Conservation (phyloP, 2,888 invertebrate genomes). For the Vanessa cardui region DNA sequence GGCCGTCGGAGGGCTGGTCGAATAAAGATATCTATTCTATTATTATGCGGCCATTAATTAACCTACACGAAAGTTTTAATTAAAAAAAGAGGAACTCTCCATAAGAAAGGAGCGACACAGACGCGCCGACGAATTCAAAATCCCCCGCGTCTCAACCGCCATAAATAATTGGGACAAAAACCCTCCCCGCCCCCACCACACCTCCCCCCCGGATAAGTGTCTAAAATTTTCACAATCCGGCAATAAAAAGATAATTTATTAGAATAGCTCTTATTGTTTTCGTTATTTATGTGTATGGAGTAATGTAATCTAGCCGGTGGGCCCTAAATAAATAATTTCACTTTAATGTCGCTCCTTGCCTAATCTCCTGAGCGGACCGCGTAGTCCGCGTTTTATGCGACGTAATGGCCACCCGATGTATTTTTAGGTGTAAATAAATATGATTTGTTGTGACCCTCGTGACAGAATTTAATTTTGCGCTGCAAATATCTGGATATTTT, state of each 20-base stretch:
- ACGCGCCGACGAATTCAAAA: conserved; percentile 75
- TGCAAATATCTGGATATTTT: conserved; percentile 77
- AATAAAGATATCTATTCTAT: conserved; percentile 52
- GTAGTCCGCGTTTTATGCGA: conserved; percentile 70
- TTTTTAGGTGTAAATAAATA: conserved; percentile 83
- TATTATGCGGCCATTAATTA: conserved; percentile 73
- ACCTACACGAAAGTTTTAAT: conserved; percentile 79
- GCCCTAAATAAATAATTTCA: conserved; percentile 83
- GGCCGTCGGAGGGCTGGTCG: conserved; percentile 33
- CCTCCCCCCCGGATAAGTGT: conserved; percentile 76
- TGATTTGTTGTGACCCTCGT: conserved; percentile 80
- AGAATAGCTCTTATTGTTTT: conserved; percentile 83
- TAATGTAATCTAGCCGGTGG: conserved; percentile 81
- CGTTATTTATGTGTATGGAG: conserved; percentile 83
- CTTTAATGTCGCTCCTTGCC: conserved; percentile 82
- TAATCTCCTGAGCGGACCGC: conserved; percentile 77
- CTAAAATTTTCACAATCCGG: conserved; percentile 83
- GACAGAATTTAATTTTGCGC: conserved; percentile 80
- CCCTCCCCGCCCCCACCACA: conserved; percentile 56
- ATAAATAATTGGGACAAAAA: conserved; percentile 83
- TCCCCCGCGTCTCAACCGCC: conserved; percentile 78
- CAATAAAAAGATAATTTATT: conserved; percentile 84
- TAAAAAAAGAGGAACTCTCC: conserved; percentile 73
- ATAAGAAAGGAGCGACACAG: conserved; percentile 73
- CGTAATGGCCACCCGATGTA: conserved; percentile 81